Conservation (phyloP, 2,797 vertebrate genomes). For the Catostomus latipinnis region DNA sequence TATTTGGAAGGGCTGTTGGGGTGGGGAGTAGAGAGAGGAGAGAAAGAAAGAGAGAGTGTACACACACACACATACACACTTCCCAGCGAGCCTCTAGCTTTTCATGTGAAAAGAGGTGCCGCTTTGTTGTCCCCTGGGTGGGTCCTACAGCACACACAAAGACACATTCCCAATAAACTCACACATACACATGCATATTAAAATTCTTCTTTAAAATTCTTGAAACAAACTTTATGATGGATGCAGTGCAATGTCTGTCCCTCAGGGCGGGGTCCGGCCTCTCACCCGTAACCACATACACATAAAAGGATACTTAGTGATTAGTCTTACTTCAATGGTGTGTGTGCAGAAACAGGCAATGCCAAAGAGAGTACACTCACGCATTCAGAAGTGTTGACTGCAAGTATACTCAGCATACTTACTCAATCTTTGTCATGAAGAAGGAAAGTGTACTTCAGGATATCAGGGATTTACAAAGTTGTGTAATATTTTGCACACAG, state of each 20-base stretch:
- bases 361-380: slow-evolving; percentile 24
- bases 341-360: slow-evolving; percentile 7
- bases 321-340: slow-evolving; percentile 45
- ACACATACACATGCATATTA: slow-evolving; percentile 56
- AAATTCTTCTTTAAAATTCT: slow-evolving; percentile 48
- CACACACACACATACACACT: slow-evolving; percentile 57
- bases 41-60: slow-evolving; percentile 24
- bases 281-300: slow-evolving; percentile 43
- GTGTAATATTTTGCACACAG: not conserved
- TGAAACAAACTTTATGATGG: slow-evolving; percentile 52
- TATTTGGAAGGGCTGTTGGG: slow-evolving; percentile 64
- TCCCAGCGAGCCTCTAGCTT: slow-evolving; percentile 69
- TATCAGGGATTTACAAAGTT: not conserved
- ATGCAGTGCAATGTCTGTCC: slow-evolving; percentile 56
- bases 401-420: slow-evolving; percentile 49
- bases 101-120: slow-evolving; percentile 80
- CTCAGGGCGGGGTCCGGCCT: slow-evolving; percentile 52
- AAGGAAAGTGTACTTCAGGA: not conserved
- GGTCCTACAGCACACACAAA: slow-evolving; percentile 54
- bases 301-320: slow-evolving; percentile 49
- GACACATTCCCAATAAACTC: slow-evolving; percentile 53
- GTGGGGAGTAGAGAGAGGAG: slow-evolving; percentile 49
- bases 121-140: slow-evolving; percentile 76
- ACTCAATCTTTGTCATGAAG: slow-evolving; percentile 32
- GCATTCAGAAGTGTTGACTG: slow-evolving; percentile 31